Conservation (phyloP, 2,888 invertebrate species). For the Lithophane ornitopus region DNA sequence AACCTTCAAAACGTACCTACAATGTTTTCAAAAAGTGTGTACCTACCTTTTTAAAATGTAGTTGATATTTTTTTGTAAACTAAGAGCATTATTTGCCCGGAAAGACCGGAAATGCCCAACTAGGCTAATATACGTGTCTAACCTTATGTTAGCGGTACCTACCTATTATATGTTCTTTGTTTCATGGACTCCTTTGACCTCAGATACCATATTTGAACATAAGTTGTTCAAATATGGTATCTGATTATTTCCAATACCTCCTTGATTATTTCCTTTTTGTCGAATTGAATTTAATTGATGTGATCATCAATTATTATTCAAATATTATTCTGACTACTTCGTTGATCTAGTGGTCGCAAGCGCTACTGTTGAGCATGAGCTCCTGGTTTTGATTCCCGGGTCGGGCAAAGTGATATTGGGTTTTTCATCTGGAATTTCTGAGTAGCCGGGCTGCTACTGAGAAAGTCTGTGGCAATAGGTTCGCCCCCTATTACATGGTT, state of each 20-base stretch:
- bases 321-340: not conserved
- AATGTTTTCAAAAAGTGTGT: not conserved
- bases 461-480: too few species aligned
- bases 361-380: too few species aligned
- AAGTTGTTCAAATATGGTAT: too few species aligned
- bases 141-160: not conserved
- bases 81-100: not conserved
- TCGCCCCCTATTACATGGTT: too few species aligned
- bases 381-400: too few species aligned
- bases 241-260: not conserved
- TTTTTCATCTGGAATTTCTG: too few species aligned
- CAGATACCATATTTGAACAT: not conserved
- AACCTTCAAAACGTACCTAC: not conserved
- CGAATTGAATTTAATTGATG: not conserved
- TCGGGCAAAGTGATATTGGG: too few species aligned
- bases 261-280: too few species aligned
- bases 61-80: not conserved
- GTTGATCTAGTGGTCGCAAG: too few species aligned
- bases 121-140: too few species aligned
- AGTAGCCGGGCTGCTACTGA: too few species aligned
- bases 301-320: too few species aligned
- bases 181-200: not conserved
- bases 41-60: not conserved
- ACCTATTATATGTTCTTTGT: not conserved
- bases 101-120: not conserved